These are phyloP conservation scores for Parelbella ahira DNA, from an alignment of 2,888 invertebrate genomes.

Conservation along the genomic window DNA sequence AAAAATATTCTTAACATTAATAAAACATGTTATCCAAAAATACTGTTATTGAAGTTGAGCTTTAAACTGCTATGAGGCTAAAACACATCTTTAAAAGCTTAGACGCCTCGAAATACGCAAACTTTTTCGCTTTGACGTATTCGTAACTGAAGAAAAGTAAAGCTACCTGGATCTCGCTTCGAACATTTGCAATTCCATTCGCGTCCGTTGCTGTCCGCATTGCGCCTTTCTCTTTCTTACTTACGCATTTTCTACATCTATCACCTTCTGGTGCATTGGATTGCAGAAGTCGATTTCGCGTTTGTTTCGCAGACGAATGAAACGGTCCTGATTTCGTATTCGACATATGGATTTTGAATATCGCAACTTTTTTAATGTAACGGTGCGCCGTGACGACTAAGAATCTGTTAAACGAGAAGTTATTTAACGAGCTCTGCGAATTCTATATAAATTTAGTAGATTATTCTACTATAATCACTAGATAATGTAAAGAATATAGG, in stretches of 20 bases:
- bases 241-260: constrained; percentile 27
- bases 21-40: background rate
- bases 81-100: constrained; percentile 12
- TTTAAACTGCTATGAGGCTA: constrained; percentile 1
- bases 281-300: constrained; percentile 66
- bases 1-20: no score
- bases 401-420: no score
- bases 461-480: no score
- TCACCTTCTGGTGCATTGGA: constrained; percentile 49
- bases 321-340: constrained; percentile 56
- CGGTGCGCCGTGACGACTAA: no score
- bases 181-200: constrained; percentile 66
- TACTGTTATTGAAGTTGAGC: background rate
- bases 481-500: no score
- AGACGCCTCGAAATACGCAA: constrained; percentile 9
- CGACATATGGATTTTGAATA: constrained; percentile 37
- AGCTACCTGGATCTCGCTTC: constrained; percentile 31
- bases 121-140: constrained; percentile 29
- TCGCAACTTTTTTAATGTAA: constrained; percentile 21
- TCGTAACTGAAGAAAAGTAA: constrained; percentile 32
- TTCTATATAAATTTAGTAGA: no score
- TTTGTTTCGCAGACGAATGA: constrained; percentile 58
- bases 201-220: constrained; percentile 68
- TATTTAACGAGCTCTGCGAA: no score
- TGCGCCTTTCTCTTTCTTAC: constrained; percentile 46